Base-by-base conservation (phyloP, 2,888 invertebrate genomes). In the Campopleginae sp. region DNA sequence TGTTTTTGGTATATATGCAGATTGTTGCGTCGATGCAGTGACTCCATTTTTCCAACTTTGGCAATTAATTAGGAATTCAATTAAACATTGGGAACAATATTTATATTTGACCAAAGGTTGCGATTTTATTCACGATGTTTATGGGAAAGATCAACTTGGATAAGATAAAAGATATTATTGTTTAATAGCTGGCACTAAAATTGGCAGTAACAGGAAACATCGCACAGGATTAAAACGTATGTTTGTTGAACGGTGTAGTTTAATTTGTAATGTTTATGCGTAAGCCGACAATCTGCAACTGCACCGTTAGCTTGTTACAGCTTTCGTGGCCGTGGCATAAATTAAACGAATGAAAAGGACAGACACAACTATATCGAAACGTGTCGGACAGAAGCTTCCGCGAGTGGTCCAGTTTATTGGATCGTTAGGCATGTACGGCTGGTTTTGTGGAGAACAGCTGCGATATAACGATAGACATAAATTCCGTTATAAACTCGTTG, bases 341-440 rank as follows among this genome's bases (percentile, higher is more conserved):
- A 75, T 63, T 63, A 33, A 27, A 63, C n/a, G 46, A n/a, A 38
- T 7, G 12, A 42, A 61, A 38, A n/a, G 19, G 23, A 54, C 68
- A 14, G 66, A 63, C 31, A 66, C 23, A 42, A 19, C 10, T 38
- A n/a, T 27, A 58, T 33, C n/a, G 42, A 63, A 71, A 65, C 63
- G 82, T 77, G 63, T 82, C 63, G 46, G 68, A 42, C 31, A 31
- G 19, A 71, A 77, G 54, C 51, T 51, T 82, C 51, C 76, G 44
- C 76, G 44, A 54, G 66, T 44, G 76, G 71, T 77, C 10, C 31
- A 72, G 51, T 78, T 44, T 42, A n/a, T 75, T 54, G 66, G 48
- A 58, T 54, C 44, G 33, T 72, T 65, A 54, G 23, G 66, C 54
- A 48, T 63, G 63, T 75, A 75, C 46, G n/a, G 19, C 33, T 75